Percentiles rank a stretch among this genome's conserved stretches.
Conservation (phyloP, 2,797 vertebrate species). For the Balearica regulorum region DNA sequence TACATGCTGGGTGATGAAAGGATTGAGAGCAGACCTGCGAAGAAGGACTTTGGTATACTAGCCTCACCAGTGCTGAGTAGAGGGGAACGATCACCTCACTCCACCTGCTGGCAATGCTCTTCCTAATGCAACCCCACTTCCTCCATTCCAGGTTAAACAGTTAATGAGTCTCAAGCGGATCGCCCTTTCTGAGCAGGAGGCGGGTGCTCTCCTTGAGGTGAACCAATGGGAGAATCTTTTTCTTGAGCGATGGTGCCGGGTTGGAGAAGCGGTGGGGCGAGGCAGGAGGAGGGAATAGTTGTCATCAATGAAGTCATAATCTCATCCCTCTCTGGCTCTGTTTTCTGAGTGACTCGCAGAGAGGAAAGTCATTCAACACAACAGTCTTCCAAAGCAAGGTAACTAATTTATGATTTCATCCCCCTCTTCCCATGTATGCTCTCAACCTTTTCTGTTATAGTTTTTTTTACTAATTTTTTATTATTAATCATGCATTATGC, state of each 20-base stretch:
- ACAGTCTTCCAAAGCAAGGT: background rate
- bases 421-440: background rate
- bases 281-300: background rate
- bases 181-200: background rate
- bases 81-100: no score
- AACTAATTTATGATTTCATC: background rate
- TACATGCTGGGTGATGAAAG: no score
- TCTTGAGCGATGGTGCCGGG: background rate
- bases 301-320: background rate
- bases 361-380: background rate
- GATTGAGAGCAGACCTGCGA: no score
- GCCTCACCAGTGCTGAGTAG: no score
- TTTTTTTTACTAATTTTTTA: background rate
- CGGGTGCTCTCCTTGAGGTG: background rate
- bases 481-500: background rate
- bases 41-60: no score
- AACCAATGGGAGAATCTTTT: background rate
- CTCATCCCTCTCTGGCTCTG: background rate
- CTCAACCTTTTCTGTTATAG: background rate
- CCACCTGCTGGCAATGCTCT: background rate
- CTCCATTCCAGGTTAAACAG: background rate
- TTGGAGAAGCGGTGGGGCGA: background rate
- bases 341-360: background rate
- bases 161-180: background rate
- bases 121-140: background rate